Percentiles rank a stretch among this genome's conserved stretches.
phyloP scores from a whole-genome alignment of 2,113 vertebrate genomes.

The Psittacus erithacus region DNA sequence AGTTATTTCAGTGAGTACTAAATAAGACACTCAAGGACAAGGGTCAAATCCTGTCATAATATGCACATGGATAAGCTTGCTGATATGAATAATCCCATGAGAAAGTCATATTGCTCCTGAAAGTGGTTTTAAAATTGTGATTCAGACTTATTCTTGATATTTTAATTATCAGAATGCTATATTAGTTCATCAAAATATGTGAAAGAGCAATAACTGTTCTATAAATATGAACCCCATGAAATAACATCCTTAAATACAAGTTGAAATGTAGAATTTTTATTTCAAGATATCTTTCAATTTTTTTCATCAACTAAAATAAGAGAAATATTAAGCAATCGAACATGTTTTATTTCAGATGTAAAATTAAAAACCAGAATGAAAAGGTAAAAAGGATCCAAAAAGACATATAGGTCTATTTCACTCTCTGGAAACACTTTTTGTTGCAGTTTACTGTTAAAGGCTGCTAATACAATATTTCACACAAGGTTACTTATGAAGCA shows the following conservation, averaged over 20 bases:
- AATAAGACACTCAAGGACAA: background rate
- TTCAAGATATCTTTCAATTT: background rate
- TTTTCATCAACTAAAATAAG: background rate
- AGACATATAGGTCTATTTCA: constrained; percentile 24
- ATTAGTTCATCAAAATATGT: background rate
- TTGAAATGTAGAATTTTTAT: background rate
- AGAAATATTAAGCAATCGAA: constrained; percentile 17
- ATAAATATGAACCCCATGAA: background rate
- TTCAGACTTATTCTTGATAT: background rate
- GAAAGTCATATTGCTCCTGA: background rate
- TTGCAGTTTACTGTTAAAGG: constrained; percentile 59
- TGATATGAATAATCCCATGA: background rate
- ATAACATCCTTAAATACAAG: background rate
- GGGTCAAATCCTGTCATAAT: background rate
- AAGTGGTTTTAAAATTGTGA: background rate
- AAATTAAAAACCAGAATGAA: background rate
- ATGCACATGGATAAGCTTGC: background rate
- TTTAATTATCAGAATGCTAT: background rate
- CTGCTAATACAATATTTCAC: constrained; percentile 72
- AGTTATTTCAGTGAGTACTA: background rate
- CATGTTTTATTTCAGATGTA: background rate
- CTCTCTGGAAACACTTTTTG: constrained; percentile 51
- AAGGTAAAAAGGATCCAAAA: background rate
- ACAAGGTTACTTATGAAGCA: constrained; percentile 81
- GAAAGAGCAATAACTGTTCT: background rate